A percentile compares a stretch with the other conserved stretches of the same genome.
These are phyloP conservation scores for Patella vulgata DNA, from an alignment of 1,140 invertebrate species.

Conservation along the genomic window DNA sequence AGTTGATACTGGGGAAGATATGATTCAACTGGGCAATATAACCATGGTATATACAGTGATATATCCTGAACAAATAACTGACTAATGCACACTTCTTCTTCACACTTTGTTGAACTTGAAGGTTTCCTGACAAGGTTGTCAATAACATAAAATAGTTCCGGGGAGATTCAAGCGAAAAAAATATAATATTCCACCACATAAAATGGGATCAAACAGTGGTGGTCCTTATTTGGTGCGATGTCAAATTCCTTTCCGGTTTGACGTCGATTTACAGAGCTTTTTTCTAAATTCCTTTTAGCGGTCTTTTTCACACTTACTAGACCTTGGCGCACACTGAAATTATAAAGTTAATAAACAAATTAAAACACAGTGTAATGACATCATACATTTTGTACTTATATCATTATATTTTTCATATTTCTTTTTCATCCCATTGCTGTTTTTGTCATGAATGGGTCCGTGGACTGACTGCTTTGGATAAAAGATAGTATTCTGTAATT, in stretches of 20 bases:
- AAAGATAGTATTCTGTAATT: slow-evolving; percentile 2
- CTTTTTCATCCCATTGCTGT: background rate
- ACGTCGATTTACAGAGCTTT: slow-evolving; percentile 2
- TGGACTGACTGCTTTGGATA: background rate
- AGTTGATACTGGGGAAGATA: no score
- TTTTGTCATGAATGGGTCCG: background rate
- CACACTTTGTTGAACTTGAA: no score
- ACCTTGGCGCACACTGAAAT: slow-evolving; percentile 11
- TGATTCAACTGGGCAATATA: no score
- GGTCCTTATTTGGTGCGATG: slow-evolving; percentile 6
- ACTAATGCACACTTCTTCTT: no score
- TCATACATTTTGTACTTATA: background rate
- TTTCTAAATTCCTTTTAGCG: background rate
- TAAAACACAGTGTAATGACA: background rate
- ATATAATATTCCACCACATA: no score
- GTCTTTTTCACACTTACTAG: background rate
- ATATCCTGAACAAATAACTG: no score
- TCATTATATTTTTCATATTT: background rate
- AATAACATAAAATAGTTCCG: no score
- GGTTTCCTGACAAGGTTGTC: no score
- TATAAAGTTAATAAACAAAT: background rate
- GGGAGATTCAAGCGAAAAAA: no score
- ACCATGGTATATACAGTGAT: no score
- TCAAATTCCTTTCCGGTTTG: slow-evolving; percentile 3
- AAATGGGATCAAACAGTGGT: no score